Conservation (phyloP, 2,888 invertebrate species). For the Latrodectus elegans region DNA sequence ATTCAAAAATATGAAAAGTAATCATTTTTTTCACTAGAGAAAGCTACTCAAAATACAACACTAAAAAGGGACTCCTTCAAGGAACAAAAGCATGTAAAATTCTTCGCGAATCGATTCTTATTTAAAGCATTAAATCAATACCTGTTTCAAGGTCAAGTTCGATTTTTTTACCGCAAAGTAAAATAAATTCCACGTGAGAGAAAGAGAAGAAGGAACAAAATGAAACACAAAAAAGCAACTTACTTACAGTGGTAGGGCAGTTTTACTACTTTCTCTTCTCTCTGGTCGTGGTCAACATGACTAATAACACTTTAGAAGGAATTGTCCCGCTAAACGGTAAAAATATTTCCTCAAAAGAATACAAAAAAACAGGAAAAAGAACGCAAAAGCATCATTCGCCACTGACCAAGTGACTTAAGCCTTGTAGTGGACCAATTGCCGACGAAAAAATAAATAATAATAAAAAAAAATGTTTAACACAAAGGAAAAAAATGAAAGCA, state of each 20-base stretch:
- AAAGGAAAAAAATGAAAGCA: too few relatives aligned
- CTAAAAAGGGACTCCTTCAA: too few relatives aligned
- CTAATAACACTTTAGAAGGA: background rate
- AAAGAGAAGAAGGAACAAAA: background rate
- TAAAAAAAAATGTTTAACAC: slow-evolving; percentile 1
- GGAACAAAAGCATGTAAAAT: too few relatives aligned
- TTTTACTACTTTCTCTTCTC: slow-evolving; percentile 9
- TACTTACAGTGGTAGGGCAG: slow-evolving; percentile 30
- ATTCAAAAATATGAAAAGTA: too few relatives aligned
- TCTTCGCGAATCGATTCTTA: too few relatives aligned
- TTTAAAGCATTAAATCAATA: too few relatives aligned
- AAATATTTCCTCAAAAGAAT: slow-evolving; percentile 34
- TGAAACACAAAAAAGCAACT: background rate
- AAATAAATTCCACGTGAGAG: too few relatives aligned
- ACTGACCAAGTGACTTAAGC: slow-evolving; percentile 65
- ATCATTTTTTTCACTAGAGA: too few relatives aligned
- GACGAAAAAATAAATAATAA: slow-evolving; percentile 17
- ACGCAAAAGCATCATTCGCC: slow-evolving; percentile 53
- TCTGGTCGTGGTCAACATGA: slow-evolving; percentile 24
- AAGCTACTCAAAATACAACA: too few relatives aligned
- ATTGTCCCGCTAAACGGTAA: slow-evolving; percentile 20
- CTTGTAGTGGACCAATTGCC: slow-evolving; percentile 43
- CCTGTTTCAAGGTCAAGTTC: too few relatives aligned
- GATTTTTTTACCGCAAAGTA: too few relatives aligned
- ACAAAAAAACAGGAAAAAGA: slow-evolving; percentile 52